phyloP scores from a whole-genome alignment of 2,113 vertebrate species.

The Pterophyllum scalare region DNA sequence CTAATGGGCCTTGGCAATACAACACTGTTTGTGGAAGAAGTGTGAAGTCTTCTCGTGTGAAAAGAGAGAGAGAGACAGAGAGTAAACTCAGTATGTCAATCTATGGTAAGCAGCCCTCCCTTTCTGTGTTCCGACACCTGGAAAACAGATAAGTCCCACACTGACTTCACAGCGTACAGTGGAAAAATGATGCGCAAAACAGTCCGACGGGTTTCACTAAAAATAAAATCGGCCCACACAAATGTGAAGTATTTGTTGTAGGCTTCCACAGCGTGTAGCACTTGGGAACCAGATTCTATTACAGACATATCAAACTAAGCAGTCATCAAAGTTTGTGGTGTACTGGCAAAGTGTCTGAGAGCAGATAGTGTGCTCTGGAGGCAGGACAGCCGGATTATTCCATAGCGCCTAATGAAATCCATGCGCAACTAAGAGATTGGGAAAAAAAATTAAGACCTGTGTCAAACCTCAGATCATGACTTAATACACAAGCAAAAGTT shows the following conservation, averaged over 20 bases:
- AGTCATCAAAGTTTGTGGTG: conserved; percentile 1
- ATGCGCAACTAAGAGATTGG: too few relatives aligned
- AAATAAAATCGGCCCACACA: conserved; percentile 70
- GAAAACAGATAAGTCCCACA: conserved; percentile 68
- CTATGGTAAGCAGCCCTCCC: conserved; percentile 38
- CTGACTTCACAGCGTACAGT: conserved; percentile 50
- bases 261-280: conserved; percentile 17
- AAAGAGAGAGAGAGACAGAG: background rate
- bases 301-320: background rate
- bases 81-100: conserved; percentile 10
- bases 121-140: conserved; percentile 63
- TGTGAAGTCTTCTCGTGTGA: conserved; percentile 21
- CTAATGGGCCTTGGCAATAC: conserved; percentile 1
- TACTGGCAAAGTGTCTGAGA: background rate
- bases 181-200: conserved; percentile 73
- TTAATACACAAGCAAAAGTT: background rate
- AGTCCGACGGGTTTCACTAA: conserved; percentile 57
- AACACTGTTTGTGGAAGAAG: conserved; percentile 10
- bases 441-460: background rate
- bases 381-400: background rate
- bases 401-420: background rate
- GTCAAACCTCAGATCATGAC: background rate
- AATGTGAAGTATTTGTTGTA: conserved; percentile 58
- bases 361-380: background rate
- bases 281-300: background rate